A percentile compares a stretch with the other conserved stretches of the same genome.
These are phyloP conservation scores for Vimba vimba DNA, from an alignment of 2,113 vertebrate genomes.

Conservation along the genomic window DNA sequence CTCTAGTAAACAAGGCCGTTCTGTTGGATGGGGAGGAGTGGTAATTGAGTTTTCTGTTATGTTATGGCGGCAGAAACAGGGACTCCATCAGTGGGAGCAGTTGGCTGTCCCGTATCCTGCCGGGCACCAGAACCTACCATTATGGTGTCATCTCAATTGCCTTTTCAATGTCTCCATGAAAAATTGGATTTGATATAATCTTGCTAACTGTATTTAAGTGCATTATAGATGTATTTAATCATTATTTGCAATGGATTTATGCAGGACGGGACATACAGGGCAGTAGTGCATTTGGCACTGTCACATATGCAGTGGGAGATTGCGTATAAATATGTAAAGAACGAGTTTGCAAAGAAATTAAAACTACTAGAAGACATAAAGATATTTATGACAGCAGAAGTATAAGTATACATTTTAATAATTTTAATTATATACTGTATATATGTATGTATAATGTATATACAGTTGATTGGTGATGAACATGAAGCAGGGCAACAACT, in stretches of 20 bases:
- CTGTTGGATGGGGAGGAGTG: conserved; percentile 4
- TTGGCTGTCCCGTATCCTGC: conserved; percentile 34
- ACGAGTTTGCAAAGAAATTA: no score
- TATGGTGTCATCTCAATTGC: conserved; percentile 46
- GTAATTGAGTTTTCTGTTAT: conserved; percentile 56
- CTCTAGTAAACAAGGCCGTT: conserved; percentile 45
- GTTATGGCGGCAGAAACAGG: conserved; percentile 30
- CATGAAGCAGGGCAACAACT: no score
- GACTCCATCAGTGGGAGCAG: conserved; percentile 26
- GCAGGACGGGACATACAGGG: not conserved
- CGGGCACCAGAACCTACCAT: conserved; percentile 39
- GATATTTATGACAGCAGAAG: no score
- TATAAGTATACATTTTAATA: not conserved
- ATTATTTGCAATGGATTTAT: conserved; percentile 27
- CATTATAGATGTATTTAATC: conserved; percentile 43
- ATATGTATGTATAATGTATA: no score
- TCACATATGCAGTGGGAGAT: not conserved
- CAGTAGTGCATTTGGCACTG: conserved; percentile 6
- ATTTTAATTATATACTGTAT: not conserved
- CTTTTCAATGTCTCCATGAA: conserved; percentile 38
- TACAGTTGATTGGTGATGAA: no score
- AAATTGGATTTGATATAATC: conserved; percentile 37
- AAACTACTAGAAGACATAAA: no score
- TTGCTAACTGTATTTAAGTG: conserved; percentile 41
- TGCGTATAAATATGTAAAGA: no score